Conservation (phyloP, 2,797 vertebrate genomes). For the Sebastes minor region DNA sequence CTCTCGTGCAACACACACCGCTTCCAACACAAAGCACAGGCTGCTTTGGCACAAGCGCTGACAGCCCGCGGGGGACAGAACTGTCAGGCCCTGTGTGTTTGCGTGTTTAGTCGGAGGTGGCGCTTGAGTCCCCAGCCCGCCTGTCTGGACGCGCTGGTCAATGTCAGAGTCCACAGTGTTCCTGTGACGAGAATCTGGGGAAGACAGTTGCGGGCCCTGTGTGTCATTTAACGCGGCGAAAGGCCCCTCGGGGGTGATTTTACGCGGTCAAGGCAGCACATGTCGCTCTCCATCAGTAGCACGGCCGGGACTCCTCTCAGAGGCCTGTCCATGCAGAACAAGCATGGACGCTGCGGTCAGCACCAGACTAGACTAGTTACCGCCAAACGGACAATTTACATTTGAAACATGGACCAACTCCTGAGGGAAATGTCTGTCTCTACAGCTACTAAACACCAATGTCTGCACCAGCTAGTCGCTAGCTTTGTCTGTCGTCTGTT, state of each 20-base stretch:
- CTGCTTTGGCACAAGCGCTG: constrained; percentile 60
- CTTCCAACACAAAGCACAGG: constrained; percentile 68
- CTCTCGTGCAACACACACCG: constrained; percentile 48
- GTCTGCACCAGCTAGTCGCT: background rate
- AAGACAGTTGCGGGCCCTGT: constrained; percentile 61
- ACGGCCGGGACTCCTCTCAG: constrained; percentile 32
- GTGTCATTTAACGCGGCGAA: constrained; percentile 70
- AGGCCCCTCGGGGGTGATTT: constrained; percentile 64
- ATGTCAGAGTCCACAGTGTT: constrained; percentile 74
- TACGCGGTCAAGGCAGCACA: constrained; percentile 59
- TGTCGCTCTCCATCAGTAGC: constrained; percentile 65
- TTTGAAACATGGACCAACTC: background rate
- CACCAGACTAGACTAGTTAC: background rate
- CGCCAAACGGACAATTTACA: background rate
- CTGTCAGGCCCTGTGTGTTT: constrained; percentile 57
- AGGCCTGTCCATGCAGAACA: constrained; percentile 13
- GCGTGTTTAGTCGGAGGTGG: constrained; percentile 59
- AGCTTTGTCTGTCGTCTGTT: background rate
- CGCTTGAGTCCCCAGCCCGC: constrained; percentile 59
- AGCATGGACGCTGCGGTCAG: background rate
- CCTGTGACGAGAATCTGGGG: constrained; percentile 71
- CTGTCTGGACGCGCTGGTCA: constrained; percentile 53
- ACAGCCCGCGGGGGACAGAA: constrained; percentile 62
- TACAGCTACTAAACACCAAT: background rate
- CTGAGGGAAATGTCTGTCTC: background rate